Evolutionary conservation across 1,140 invertebrate species (phyloP), one percentile per base, ranked within the genome.

Genomic region (Hormaphis cornu): DNA sequence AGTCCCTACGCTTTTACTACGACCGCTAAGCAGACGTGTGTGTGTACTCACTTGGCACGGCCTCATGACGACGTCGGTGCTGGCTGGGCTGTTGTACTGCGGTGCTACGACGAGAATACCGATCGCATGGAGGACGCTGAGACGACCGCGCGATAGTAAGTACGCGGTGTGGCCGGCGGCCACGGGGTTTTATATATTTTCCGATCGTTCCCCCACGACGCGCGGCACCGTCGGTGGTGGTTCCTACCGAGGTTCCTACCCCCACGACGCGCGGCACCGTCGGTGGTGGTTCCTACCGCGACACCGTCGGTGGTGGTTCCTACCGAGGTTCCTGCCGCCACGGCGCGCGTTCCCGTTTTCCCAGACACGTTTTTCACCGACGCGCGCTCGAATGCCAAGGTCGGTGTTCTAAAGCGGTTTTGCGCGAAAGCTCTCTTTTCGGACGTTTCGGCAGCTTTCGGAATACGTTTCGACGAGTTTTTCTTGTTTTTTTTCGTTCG

Each of bases 31-130:
- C 7, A 14, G 37, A 8, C 14, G 37, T 40, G 37, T 8, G 37
- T n/a, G 12, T 16, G 3, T 22, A 63, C 61, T 48, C 3, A 66
- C 61, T 66, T 66, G 61, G 35, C 10, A 66, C 61, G 61, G 20
- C 1, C 18, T 66, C 61, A 66, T 66, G 20, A 1, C 28, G 28
- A n/a, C 18, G 6, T 18, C 1, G n/a, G 1, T 30, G n/a, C n/a
- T 28, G 14, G 7, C 30, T 28, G 50, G 12, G 9, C 50, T 7
- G 10, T 30, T 26, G 26, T 53, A 26, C 14, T 16, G 22, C 26
- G 2, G 26, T n/a, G 14, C 14, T 42, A n/a, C 12, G n/a, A 6
- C 5, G 30, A 6, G 9, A 9, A 33, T 33, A 18, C 28, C 7
- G 8, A 26, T 28, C n/a, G 1, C n/a, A 54, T 33, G n/a, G 12